These are phyloP conservation scores for Distichodus sexfasciatus DNA, from an alignment of 2,797 vertebrate genomes.

Conservation along the genomic window DNA sequence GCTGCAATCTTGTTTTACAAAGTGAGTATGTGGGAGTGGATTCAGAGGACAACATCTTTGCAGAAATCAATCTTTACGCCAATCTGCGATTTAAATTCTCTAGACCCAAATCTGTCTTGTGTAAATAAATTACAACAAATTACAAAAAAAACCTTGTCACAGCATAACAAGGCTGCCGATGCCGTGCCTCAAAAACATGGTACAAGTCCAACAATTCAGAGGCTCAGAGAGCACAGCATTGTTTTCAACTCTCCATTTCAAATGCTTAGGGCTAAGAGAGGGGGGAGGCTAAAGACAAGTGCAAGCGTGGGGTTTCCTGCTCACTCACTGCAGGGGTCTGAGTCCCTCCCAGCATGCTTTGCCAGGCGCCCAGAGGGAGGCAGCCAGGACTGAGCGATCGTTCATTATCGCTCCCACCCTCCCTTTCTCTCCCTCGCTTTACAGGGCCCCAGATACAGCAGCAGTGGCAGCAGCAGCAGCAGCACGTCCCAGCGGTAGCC, in stretches of 20 bases:
- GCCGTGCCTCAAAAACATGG: slow-evolving; percentile 29
- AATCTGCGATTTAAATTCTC: too few relatives aligned
- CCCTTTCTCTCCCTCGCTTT: slow-evolving; percentile 7
- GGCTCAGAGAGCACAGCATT: slow-evolving; percentile 46
- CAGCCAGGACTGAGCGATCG: slow-evolving; percentile 54
- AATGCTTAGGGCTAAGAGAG: slow-evolving; percentile 8
- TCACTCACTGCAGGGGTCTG: slow-evolving; percentile 57
- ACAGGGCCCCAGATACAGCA: slow-evolving; percentile 57
- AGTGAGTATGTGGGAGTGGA: too few relatives aligned
- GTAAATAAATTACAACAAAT: too few relatives aligned
- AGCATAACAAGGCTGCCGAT: too few relatives aligned
- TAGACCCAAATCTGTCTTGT: too few relatives aligned
- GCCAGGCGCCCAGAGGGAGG: slow-evolving; percentile 61
- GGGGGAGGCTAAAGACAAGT: slow-evolving; percentile 16
- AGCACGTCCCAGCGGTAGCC: slow-evolving; percentile 55
- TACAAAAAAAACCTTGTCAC: slow-evolving; percentile 25
- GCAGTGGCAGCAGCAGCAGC: slow-evolving; percentile 57
- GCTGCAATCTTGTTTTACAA: too few relatives aligned
- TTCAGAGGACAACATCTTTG: too few relatives aligned
- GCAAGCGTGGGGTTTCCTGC: slow-evolving; percentile 58
- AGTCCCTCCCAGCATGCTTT: slow-evolving; percentile 66
- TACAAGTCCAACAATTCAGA: slow-evolving; percentile 26
- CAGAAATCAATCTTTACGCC: too few relatives aligned
- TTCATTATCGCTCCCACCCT: slow-evolving; percentile 52
- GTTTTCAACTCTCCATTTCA: slow-evolving; percentile 38